A percentile compares a stretch with the other conserved stretches of the same genome.
phyloP scores from a whole-genome alignment of 2,113 vertebrate genomes.

The Tragelaphus scriptus region DNA sequence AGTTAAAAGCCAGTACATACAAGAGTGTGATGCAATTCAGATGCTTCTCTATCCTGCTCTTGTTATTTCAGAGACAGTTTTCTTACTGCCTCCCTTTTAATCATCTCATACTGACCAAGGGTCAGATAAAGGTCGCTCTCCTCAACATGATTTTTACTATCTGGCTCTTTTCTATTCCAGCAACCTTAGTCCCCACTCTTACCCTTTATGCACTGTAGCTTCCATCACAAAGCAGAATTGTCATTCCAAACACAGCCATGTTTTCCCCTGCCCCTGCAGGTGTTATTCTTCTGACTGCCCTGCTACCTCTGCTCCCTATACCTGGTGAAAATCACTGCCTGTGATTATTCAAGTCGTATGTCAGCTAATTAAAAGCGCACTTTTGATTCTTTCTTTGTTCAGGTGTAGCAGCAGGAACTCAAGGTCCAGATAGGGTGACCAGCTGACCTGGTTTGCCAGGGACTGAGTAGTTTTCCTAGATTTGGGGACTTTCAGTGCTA shows the following conservation, averaged over 20 bases:
- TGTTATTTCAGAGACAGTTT: background rate
- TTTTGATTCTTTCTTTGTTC: background rate
- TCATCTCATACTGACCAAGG: background rate
- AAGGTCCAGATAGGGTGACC: background rate
- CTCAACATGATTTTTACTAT: background rate
- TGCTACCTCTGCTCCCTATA: background rate
- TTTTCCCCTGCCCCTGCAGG: background rate
- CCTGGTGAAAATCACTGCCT: background rate
- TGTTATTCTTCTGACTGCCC: too few relatives aligned
- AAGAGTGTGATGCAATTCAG: background rate
- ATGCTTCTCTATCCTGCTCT: rapidly evolving
- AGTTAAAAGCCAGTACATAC: background rate
- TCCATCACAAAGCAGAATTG: background rate
- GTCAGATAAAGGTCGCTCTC: background rate
- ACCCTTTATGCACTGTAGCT: rapidly evolving
- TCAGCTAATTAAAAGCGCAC: background rate
- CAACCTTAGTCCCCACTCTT: background rate
- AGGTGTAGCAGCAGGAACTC: rapidly evolving
- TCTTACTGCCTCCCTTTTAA: background rate
- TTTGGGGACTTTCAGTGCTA: background rate
- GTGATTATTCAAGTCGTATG: background rate
- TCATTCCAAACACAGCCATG: rapidly evolving
- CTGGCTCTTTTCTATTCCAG: background rate
- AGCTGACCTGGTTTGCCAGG: background rate
- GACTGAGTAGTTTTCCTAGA: background rate